Evolutionary conservation across 2,888 invertebrate species (phyloP).

Genomic region (Crocallis elinguaria): DNA sequence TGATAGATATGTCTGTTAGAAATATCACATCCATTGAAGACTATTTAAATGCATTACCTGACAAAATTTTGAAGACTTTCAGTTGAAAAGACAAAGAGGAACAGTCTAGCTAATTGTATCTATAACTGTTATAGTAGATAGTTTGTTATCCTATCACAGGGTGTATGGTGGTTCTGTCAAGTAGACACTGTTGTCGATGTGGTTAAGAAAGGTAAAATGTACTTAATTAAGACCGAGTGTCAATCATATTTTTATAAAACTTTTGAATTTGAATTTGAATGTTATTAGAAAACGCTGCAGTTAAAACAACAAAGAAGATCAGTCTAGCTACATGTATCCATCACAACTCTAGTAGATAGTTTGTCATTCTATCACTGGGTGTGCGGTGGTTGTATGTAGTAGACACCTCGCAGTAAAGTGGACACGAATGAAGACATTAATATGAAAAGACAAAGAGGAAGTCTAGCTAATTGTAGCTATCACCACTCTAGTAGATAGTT

Average conservation of each 20-base stretch:
- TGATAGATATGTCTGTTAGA: slow-evolving; percentile 10
- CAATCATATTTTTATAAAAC: too few relatives aligned
- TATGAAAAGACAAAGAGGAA: background rate
- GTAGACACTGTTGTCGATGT: slow-evolving; percentile 9
- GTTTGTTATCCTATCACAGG: slow-evolving; percentile 37
- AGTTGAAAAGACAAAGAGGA: background rate
- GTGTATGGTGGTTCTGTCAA: slow-evolving; percentile 23
- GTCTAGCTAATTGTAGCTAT: slow-evolving; percentile 12
- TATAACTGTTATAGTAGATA: slow-evolving; percentile 8
- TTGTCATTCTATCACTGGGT: slow-evolving; percentile 35
- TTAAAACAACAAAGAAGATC: background rate
- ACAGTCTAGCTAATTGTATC: slow-evolving; percentile 11
- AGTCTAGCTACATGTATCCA: slow-evolving; percentile 12
- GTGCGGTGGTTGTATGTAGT: slow-evolving; percentile 23
- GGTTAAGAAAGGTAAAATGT: too few relatives aligned
- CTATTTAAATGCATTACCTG: too few relatives aligned
- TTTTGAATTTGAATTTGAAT: too few relatives aligned
- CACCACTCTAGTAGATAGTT: slow-evolving; percentile 21
- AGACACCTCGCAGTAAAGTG: background rate
- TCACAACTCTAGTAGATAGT: slow-evolving; percentile 21
- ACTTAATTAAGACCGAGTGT: too few relatives aligned
- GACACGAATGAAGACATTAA: background rate
- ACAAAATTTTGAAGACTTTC: background rate
- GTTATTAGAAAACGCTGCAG: background rate
- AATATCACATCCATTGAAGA: too few relatives aligned